A percentile compares a stretch with the other conserved stretches of the same genome.
Evolutionary conservation across 2,113 vertebrate species (phyloP).

Genomic region (Neolamprologus sp.): DNA sequence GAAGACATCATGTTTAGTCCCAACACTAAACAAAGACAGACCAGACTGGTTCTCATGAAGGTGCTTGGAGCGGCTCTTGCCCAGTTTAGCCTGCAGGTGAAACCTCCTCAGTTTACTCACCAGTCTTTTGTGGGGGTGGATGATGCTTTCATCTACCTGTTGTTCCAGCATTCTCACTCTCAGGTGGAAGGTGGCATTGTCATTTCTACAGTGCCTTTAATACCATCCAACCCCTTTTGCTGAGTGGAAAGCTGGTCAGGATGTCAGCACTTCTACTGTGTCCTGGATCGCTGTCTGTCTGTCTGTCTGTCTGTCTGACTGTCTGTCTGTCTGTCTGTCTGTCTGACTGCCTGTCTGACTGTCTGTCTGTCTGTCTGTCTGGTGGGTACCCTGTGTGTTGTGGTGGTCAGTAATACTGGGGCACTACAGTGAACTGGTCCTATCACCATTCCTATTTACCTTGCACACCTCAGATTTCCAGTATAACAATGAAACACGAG

Average conservation of each 20-base stretch:
- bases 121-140: background rate
- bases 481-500: background rate
- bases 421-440: background rate
- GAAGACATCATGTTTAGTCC: background rate
- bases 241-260: background rate
- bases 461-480: background rate
- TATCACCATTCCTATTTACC: background rate
- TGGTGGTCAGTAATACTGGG: too few species aligned
- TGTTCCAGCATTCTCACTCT: background rate
- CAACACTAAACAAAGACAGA: background rate
- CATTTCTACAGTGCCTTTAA: background rate
- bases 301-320: background rate
- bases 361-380: background rate
- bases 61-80: background rate
- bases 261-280: fast-evolving
- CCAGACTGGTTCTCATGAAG: background rate
- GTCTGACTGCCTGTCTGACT: background rate
- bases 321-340: background rate
- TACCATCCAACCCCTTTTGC: background rate
- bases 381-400: too few species aligned
- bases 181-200: background rate
- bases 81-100: background rate
- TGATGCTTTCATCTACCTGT: background rate
- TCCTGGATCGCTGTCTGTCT: background rate
- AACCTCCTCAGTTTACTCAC: background rate